These are phyloP conservation scores for Lacerta agilis DNA, from an alignment of 2,797 vertebrate species.

Conservation along the genomic window DNA sequence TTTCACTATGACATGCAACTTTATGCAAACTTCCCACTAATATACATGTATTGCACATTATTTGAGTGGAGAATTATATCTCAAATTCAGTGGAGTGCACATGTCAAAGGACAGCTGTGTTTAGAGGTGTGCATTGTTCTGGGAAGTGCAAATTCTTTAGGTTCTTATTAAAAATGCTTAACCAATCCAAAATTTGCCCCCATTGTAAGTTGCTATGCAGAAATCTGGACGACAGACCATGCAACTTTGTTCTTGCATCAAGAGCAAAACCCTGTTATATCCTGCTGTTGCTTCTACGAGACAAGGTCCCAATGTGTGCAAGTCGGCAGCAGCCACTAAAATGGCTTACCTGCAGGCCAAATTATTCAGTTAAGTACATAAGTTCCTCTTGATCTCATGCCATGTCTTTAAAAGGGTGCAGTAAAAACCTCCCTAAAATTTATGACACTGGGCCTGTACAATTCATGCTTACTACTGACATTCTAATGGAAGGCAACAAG, in stretches of 20 bases:
- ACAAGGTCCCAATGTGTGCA: neutral
- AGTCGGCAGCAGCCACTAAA: neutral
- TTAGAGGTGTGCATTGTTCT: too few relatives aligned
- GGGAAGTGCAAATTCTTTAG: too few relatives aligned
- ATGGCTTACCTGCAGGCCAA: neutral
- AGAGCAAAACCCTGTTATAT: neutral
- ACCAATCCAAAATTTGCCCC: neutral
- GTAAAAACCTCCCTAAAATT: neutral
- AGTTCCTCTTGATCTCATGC: conserved; percentile 6
- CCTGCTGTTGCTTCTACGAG: neutral
- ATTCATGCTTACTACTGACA: conserved; percentile 7
- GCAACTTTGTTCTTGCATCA: neutral
- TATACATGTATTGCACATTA: too few relatives aligned
- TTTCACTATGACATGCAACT: too few relatives aligned
- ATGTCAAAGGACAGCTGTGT: too few relatives aligned
- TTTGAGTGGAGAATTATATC: too few relatives aligned
- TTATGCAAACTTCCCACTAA: too few relatives aligned
- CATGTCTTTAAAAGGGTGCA: neutral
- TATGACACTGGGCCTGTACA: neutral
- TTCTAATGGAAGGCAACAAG: conserved; percentile 1
- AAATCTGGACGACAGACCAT: too few relatives aligned
- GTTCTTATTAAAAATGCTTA: too few relatives aligned
- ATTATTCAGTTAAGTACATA: conserved; percentile 9
- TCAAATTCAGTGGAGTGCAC: too few relatives aligned
- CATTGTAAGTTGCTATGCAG: neutral